Evolutionary conservation across 2,888 invertebrate species (phyloP), one percentile per base, ranked within the genome.

Genomic region (Anthoptus insignis): DNA sequence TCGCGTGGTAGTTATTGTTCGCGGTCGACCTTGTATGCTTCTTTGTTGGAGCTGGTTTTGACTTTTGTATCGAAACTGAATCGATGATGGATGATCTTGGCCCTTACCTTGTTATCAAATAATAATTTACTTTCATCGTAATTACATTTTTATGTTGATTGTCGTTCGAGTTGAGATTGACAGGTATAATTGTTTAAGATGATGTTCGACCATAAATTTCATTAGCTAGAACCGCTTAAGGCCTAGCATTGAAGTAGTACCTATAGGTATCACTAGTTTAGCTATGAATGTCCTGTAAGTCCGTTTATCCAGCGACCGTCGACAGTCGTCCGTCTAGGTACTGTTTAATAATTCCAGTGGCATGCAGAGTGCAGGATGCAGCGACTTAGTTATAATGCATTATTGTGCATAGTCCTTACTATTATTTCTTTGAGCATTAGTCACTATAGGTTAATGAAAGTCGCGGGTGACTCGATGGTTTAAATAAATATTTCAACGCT

Each of bases 281-380:
- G 49, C 19, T 37, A 59, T 45, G 32, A 8, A 14, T 50, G 59
- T 39, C 50, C 37, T 50, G 32, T 29, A 21, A 27, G 54, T 16
- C 7, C 53, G 0, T 34, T 32, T 16, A 14, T 19, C 32, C 1
- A 42, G 14, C 37, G 3, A 49, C 6, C 22, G 1, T 14, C 19
- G 24, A 21, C 29, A 19, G 47, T 7, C 47, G 45, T 16, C 56
- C 32, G 57, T 29, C 22, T 27, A n/a, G 24, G n/a, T 1, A 7
- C 56, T 64, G 50, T 50, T 64, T 64, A 64, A 64, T 57, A 49
- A 64, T 64, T 63, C 63, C 49, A 45, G 11, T 7, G 39, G 63
- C 63, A 63, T 29, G 49, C 63, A 21, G 32, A 56, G 24, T 49
- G 24, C 63, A 63, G 63, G 63, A 63, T 63, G 63, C 63, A 56